Evolutionary conservation across 1,140 invertebrate species (phyloP).

Genomic region (Charaxes varanes): DNA sequence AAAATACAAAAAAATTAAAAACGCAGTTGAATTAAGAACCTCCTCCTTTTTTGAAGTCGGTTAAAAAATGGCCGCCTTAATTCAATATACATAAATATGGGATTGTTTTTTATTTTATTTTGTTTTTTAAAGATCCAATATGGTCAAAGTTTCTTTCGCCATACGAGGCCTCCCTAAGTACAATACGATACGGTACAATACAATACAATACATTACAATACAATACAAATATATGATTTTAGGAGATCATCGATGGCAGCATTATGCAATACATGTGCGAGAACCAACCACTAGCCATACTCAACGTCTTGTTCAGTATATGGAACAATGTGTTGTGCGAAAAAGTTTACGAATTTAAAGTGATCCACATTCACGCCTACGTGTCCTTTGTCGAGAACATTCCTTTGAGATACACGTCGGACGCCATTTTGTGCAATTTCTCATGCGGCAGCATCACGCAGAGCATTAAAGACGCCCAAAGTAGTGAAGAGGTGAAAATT

Average conservation of each 20-base stretch:
- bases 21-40: no score
- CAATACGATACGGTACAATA: no score
- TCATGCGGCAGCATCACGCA: conserved; percentile 39
- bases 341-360: conserved; percentile 40
- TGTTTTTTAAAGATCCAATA: no score
- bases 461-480: conserved; percentile 36
- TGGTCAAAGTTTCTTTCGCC: no score
- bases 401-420: conserved; percentile 37
- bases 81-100: no score
- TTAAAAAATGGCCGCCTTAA: no score
- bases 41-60: no score
- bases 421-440: conserved; percentile 53
- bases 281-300: conserved; percentile 50
- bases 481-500: conserved; percentile 28
- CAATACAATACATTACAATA: no score
- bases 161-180: no score
- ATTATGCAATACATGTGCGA: conserved; percentile 55
- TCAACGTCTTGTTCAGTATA: conserved; percentile 49
- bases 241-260: conserved; percentile 48
- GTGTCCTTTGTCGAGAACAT: conserved; percentile 45
- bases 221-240: conserved; percentile 26
- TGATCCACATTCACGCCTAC: conserved; percentile 43
- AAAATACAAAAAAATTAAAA: no score
- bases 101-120: no score
- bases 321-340: conserved; percentile 48